A percentile compares a stretch with the other conserved stretches of the same genome.
These are phyloP conservation scores for Cherax destructor DNA, from an alignment of 1,140 invertebrate genomes.

Conservation along the genomic window DNA sequence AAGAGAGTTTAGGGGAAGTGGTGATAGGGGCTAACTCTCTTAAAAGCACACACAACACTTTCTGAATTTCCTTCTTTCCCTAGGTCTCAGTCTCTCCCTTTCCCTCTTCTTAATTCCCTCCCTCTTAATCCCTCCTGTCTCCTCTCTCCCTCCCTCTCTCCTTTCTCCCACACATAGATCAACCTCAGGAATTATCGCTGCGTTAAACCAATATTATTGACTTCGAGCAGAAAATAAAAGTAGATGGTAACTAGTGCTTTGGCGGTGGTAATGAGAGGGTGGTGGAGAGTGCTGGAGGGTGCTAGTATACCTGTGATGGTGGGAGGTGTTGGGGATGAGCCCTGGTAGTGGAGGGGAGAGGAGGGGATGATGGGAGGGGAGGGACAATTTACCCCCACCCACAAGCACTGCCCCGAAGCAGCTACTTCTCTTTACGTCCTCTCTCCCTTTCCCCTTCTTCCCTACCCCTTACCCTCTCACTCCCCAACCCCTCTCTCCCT, in stretches of 20 bases:
- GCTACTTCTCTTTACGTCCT: not conserved
- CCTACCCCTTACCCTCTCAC: too few species aligned
- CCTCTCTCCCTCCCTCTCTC: not conserved
- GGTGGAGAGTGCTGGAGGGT: too few species aligned
- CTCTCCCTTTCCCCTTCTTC: not conserved
- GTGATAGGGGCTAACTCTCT: too few species aligned
- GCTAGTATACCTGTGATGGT: too few species aligned
- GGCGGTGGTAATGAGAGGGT: slow-evolving; percentile 4
- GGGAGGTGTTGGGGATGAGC: too few species aligned
- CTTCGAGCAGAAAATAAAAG: not conserved
- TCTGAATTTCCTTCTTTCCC: too few species aligned
- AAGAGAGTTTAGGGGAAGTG: too few species aligned
- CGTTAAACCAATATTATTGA: slow-evolving; percentile 1
- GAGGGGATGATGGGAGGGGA: not conserved
- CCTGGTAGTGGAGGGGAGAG: too few species aligned
- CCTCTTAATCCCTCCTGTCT: too few species aligned
- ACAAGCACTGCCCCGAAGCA: not conserved
- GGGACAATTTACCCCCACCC: not conserved
- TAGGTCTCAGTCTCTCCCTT: too few species aligned
- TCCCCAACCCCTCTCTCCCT: not conserved
- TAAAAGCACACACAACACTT: too few species aligned
- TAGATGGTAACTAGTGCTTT: not conserved
- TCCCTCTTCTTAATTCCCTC: too few species aligned
- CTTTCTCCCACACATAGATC: not conserved
- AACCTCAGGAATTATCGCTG: not conserved